Conservation (phyloP, 1,140 invertebrate genomes). For the Anoplolepis gracilipes region DNA sequence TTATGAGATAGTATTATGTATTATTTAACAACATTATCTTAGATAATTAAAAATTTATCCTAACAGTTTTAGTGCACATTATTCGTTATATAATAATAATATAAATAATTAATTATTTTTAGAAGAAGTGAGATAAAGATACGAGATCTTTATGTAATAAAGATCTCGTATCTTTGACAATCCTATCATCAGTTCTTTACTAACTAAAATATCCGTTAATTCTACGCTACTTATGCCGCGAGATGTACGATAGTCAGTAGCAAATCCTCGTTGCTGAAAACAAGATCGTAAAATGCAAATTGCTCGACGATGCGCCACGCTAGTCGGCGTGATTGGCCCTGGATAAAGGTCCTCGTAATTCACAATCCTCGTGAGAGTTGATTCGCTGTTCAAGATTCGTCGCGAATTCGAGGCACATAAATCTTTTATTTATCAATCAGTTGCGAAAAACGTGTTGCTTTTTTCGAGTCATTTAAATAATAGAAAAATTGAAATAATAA, state of each 20-base stretch:
- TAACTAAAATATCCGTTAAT: constrained; percentile 41
- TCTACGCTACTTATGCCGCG: constrained; percentile 10
- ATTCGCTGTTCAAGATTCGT: constrained; percentile 41
- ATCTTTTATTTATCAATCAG: constrained; percentile 27
- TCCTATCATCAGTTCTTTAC: neutral
- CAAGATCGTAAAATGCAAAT: constrained; percentile 72
- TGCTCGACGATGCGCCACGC: constrained; percentile 8
- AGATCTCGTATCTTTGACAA: neutral
- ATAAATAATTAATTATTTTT: neutral
- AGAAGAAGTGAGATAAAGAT: neutral
- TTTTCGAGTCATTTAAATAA: neutral
- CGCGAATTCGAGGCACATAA: constrained; percentile 5
- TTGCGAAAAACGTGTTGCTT: neutral
- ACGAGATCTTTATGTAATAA: too few species aligned
- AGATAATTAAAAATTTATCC: neutral
- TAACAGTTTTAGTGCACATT: neutral
- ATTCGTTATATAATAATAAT: neutral
- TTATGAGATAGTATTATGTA: too few species aligned
- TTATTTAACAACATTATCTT: too few species aligned
- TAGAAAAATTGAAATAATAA: neutral
- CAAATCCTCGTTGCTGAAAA: constrained; percentile 46
- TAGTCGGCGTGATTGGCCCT: constrained; percentile 31
- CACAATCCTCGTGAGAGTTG: constrained; percentile 44
- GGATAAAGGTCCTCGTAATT: constrained; percentile 21
- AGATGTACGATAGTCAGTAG: constrained; percentile 10